Evolutionary conservation across 2,113 vertebrate species (phyloP), one percentile per base, ranked within the genome.

Genomic region (Bubalus kerabau): DNA sequence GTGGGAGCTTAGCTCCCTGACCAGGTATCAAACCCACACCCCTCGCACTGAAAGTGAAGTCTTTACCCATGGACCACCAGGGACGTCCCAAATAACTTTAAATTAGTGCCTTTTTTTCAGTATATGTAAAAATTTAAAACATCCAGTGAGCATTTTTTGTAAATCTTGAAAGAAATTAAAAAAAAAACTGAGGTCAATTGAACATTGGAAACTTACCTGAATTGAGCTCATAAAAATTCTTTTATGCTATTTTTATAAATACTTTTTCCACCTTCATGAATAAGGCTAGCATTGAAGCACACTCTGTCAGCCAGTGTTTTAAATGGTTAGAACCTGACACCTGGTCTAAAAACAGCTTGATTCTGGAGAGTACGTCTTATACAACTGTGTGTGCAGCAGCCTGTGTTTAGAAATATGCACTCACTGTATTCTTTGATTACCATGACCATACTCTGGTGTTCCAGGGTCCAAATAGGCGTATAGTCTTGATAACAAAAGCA

Each of bases 211-310:
- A 95, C 64, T 91, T 87, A 94, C 83, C 84, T 97, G 78, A 56
- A 28, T 26, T 94, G 82, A 98, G 87, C 90, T 97, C 46, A 76
- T n/a, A 67, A 94, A 89, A 95, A 95, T 26, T 96, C 50, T 95
- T 24, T 91, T 87, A 54, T 14, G 43, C 83, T 98, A 87, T 71
- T 87, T 97, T 97, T 98, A 74, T 98, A 98, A 98, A 97, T 97
- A 97, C 8, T 62, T 95, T 78, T 95, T 93, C 95, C 32, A 23
- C 36, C 43, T 24, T 96, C 97, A 82, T 90, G 46, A 97, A 52
- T 97, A 87, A 95, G 97, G 90, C 96, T 92, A 97, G 81, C 95
- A 92, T 43, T 7, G 52, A 56, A 87, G 56, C 95, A 97, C 86
- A 97, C 87, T 94, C 43, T 92, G 60, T 93, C 96, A 94, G 76